Base-by-base conservation (phyloP, 2,888 invertebrate species). In the Megalurothrips usitatus region DNA sequence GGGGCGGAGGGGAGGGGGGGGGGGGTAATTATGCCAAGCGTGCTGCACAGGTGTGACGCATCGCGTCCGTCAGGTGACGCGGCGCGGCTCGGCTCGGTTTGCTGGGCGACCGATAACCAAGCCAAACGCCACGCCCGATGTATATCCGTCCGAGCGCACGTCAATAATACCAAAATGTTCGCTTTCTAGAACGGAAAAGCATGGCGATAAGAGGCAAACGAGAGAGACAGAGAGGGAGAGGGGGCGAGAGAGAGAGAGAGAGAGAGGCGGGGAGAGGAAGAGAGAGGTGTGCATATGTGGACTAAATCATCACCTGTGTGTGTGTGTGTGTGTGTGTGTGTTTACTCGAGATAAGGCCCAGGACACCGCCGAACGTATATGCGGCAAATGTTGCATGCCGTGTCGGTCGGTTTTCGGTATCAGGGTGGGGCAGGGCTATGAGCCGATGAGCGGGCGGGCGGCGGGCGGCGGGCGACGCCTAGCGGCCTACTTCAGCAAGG, bases 131-230 rank as follows among this genome's bases (percentile, higher is more conserved):
- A 6, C 23, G 68, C 68, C 68, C 10, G 23, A 23, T 26, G 26
- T 26, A n/a, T 11, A 23, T 23, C 12, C 23, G 26, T 26, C 12
- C 26, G 23, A 23, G 23, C 68, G 0, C 68, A 26, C 68, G 68
- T 75, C 23, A 75, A 75, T 75, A 75, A 75, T 75, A 75, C 68
- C 68, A 12, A 75, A 75, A 75, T 75, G 68, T 75, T n/a, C 26
- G 68, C 23, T 75, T 75, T 75, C 68, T 75, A 75, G 68, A 75
- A 75, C 68, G 68, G 68, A 75, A 75, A 75, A 43, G 34, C 34
- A 43, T n/a, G n/a, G 58, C 58, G 58, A 58, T 58, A 58, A 58
- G 58, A 58, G 58, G 58, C 58, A 58, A 58, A 58, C 58, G 19
- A 58, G 58, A n/a, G 68, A 68, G 52, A 17, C 8, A 17, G 17